Evolutionary conservation across 2,113 vertebrate genomes (phyloP).

Genomic region (Sinocyclocheilus anshuiensis): DNA sequence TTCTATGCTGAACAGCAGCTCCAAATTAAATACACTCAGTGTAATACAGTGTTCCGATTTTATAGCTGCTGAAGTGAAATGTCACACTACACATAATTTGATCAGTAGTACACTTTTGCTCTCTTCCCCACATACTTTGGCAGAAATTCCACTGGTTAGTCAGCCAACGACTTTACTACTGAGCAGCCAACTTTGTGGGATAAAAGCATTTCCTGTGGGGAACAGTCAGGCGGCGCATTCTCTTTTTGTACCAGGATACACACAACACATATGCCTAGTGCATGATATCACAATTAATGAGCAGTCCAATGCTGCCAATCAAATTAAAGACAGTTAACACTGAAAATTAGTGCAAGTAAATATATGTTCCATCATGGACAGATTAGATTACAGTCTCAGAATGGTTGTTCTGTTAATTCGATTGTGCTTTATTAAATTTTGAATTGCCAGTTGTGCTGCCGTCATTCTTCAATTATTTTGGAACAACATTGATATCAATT

Average conservation of each 20-base stretch:
- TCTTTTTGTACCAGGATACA: conserved; percentile 5
- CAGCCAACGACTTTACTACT: neutral
- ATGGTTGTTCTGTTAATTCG: neutral
- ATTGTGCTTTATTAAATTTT: neutral
- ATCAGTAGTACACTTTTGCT: neutral
- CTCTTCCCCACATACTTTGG: neutral
- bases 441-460: neutral
- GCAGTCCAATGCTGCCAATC: neutral
- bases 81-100: neutral
- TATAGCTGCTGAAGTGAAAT: neutral
- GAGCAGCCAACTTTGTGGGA: neutral
- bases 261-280: conserved; percentile 6
- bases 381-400: neutral
- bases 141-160: conserved; percentile 20
- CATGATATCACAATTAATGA: neutral
- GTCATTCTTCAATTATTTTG: neutral
- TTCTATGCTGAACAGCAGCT: neutral
- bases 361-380: neutral
- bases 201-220: conserved; percentile 44
- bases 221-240: neutral
- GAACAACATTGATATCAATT: neutral
- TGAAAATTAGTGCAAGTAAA: neutral
- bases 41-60: no score
- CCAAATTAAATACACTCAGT: neutral
- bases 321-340: neutral